phyloP scores from a whole-genome alignment of 2,888 invertebrate genomes.

The Andrena hattorfiana region DNA sequence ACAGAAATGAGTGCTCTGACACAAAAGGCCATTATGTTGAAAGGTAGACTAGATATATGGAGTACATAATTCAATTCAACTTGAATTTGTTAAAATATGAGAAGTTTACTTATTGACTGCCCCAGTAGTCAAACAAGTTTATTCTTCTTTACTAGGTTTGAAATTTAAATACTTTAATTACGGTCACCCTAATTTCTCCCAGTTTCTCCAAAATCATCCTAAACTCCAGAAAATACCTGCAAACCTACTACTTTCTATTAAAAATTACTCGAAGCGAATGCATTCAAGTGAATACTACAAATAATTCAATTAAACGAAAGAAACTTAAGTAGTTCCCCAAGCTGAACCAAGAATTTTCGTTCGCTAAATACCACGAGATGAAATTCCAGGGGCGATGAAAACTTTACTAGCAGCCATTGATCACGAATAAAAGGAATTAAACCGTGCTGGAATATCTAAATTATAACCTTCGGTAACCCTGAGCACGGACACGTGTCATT shows the following conservation, averaged over 20 bases:
- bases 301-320: not conserved
- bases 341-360: not conserved
- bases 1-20: too few relatives aligned
- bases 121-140: too few relatives aligned
- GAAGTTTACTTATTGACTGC: too few relatives aligned
- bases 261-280: not conserved
- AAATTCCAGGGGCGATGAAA: not conserved
- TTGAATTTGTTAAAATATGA: too few relatives aligned
- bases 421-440: not conserved
- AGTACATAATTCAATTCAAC: too few relatives aligned
- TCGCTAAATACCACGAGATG: not conserved
- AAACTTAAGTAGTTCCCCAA: not conserved
- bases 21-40: too few relatives aligned
- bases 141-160: too few relatives aligned
- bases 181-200: too few relatives aligned
- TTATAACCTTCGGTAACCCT: conserved; percentile 24
- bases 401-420: not conserved
- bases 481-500: conserved; percentile 34
- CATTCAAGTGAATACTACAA: not conserved
- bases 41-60: too few relatives aligned
- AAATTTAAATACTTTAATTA: too few relatives aligned
- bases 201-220: too few relatives aligned
- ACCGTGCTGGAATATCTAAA: conserved; percentile 6
- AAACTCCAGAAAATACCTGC: too few relatives aligned
- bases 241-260: not conserved